Evolutionary conservation across 2,797 vertebrate species (phyloP), one percentile per base, ranked within the genome.

Genomic region (Gymnodraco acuticeps): DNA sequence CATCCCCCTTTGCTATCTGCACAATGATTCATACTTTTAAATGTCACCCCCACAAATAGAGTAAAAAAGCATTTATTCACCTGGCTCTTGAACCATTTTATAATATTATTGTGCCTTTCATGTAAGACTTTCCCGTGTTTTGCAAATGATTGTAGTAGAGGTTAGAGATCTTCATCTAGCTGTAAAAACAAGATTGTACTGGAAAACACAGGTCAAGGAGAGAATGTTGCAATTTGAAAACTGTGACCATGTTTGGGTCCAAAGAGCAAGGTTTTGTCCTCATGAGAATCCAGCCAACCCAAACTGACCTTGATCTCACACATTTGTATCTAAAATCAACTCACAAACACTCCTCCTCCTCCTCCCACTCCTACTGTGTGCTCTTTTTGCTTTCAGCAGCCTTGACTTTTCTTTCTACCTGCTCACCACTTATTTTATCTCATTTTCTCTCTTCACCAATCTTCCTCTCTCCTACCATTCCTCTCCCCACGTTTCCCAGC

Each of bases 391-490:
- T 82, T 75, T 80, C 73, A 86, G 53, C 64, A 72, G 65, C 77
- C 86, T 89, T 90, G 89, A 88, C 87, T 90, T 87, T 75, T 76
- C 73, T 64, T 60, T 73, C 56, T 48, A 75, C 76, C 78, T 80
- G 71, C 72, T 82, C 48, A 0, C 48, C 74, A 56, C 71, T 65
- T 51, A 43, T 54, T 31, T 27, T 56, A 42, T 70, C 51, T 50
- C 23, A 47, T 41, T 51, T 48, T 17, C 65, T 72, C 7, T 41
- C 74, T 43, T 62, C 64, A 16, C 55, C 81, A 65, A 81, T 83
- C 65, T 66, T 85, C 71, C 61, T 78, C 70, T 55, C 53, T 78
- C 51, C 13, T 77, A 74, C 89, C 70, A 78, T 81, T 80, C 73
- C 81, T 81, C 68, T 63, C 48, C 13, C 79, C 68, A 81, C 50